Conservation (phyloP, 2,113 vertebrate genomes). For the Brachypteracias leptosomus region DNA sequence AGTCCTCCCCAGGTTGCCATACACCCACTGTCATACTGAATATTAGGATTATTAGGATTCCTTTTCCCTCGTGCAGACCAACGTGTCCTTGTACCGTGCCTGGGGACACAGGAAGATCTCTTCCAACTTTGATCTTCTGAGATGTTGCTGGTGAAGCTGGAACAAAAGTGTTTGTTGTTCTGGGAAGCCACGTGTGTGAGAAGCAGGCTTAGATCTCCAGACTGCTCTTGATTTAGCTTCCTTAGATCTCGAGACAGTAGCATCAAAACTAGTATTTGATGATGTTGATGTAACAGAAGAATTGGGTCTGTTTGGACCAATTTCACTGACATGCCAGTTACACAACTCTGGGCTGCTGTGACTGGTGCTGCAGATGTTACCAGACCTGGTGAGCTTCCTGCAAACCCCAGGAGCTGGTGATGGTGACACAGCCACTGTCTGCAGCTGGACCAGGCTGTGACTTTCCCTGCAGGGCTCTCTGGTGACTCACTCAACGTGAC, state of each 20-base stretch:
- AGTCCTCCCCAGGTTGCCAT: background rate
- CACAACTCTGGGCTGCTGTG: background rate
- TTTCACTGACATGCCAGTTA: background rate
- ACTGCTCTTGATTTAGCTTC: background rate
- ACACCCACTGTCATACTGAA: background rate
- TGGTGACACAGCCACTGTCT: background rate
- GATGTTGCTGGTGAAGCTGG: background rate
- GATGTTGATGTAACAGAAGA: background rate
- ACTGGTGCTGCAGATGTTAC: background rate
- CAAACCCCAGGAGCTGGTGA: accelerated
- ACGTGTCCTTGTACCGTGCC: background rate
- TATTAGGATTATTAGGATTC: background rate
- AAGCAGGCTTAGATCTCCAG: background rate
- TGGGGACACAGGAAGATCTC: background rate
- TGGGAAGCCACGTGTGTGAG: background rate
- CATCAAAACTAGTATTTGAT: background rate
- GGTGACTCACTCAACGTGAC: background rate
- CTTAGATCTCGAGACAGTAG: background rate
- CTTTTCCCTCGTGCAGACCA: accelerated
- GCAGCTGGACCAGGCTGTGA: background rate
- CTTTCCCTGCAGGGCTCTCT: background rate
- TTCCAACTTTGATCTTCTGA: background rate
- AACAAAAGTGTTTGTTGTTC: background rate
- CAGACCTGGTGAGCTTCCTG: background rate
- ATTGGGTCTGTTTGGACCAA: background rate